Evolutionary conservation across 2,888 invertebrate species (phyloP), one percentile per base, ranked within the genome.

Genomic region (Ecliptopera silaceata): DNA sequence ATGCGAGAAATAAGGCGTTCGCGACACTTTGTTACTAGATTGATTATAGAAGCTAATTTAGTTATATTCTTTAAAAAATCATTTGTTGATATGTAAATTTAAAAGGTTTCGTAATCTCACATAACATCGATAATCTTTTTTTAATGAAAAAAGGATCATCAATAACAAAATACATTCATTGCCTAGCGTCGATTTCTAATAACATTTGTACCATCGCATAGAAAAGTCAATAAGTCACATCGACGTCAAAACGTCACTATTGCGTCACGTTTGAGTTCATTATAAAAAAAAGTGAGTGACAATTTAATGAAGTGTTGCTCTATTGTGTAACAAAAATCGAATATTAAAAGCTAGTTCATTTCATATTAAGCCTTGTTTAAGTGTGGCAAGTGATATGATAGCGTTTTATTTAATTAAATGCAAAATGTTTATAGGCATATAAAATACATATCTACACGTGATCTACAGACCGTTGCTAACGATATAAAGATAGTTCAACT

Each of bases 231-330:
- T 80, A 79, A 75, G 70, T 77, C 71, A 77, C 71, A 72, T 59
- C 64, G 57, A 60, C 66, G 66, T 76, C 75, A 70, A 70, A 77
- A 70, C 65, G 66, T 68, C 65, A 49, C 61, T 66, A 68, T 77
- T 75, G 72, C 76, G 67, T 70, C 75, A 80, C 64, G 64, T 50
- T 54, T 50, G 56, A 71, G 66, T 71, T 69, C 72, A 77, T 80
- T 80, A 78, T 74, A 69, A 77, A 36, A 79, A 78, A 71, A 66
- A 68, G 64, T 87, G 87, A 88, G 86, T 88, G 88, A 88, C 86
- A 88, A 85, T 87, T 82, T 87, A 88, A 88, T 87, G 85, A 88
- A 88, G 81, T 85, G 82, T 82, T 80, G 75, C 77, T 57, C 73
- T 78, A 84, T 88, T 88, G 84, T 86, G 77, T 83, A 86, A 88